phyloP scores from a whole-genome alignment of 2,888 invertebrate genomes.

The Drosophila infuscata region DNA sequence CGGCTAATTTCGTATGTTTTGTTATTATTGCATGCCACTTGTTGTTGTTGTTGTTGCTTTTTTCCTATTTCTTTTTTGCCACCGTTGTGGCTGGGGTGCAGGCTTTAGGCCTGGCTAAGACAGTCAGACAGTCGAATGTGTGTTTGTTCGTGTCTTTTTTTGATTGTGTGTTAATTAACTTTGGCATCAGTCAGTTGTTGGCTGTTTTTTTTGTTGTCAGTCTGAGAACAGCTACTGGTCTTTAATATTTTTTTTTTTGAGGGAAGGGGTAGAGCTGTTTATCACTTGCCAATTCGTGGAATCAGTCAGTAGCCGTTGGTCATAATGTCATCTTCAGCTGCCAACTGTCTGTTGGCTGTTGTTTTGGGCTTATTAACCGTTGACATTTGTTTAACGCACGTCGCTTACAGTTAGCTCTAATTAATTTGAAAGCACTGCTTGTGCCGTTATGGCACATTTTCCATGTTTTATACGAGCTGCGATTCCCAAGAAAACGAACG shows the following conservation, averaged over 20 bases:
- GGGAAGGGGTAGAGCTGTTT: slow-evolving; percentile 14
- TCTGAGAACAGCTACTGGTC: slow-evolving; percentile 51
- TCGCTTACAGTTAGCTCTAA: slow-evolving; percentile 65
- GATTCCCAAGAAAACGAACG: slow-evolving; percentile 69
- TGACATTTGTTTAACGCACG: slow-evolving; percentile 74
- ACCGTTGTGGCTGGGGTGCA: slow-evolving; percentile 9
- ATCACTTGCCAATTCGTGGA: slow-evolving; percentile 55
- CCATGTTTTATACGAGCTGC: slow-evolving; percentile 47
- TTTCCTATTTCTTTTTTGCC: slow-evolving; percentile 45
- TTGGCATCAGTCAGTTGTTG: slow-evolving; percentile 48
- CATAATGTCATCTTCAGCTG: slow-evolving; percentile 37
- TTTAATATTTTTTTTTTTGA: slow-evolving; percentile 4
- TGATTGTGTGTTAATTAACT: slow-evolving; percentile 80
- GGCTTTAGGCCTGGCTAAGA: slow-evolving; percentile 19
- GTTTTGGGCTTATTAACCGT: slow-evolving; percentile 67
- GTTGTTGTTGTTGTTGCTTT: slow-evolving; percentile 36
- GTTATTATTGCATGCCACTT: slow-evolving; percentile 71
- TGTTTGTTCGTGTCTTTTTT: slow-evolving; percentile 30
- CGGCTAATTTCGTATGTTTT: slow-evolving; percentile 69
- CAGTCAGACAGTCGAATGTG: slow-evolving; percentile 4
- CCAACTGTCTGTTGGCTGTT: slow-evolving; percentile 9
- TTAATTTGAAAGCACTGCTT: slow-evolving; percentile 51
- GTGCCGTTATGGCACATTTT: slow-evolving; percentile 77
- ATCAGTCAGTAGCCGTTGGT: slow-evolving; percentile 18
- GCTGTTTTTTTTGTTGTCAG: slow-evolving; percentile 6